These are phyloP conservation scores for Frankliniella intonsa DNA, from an alignment of 2,888 invertebrate genomes.

Conservation along the genomic window DNA sequence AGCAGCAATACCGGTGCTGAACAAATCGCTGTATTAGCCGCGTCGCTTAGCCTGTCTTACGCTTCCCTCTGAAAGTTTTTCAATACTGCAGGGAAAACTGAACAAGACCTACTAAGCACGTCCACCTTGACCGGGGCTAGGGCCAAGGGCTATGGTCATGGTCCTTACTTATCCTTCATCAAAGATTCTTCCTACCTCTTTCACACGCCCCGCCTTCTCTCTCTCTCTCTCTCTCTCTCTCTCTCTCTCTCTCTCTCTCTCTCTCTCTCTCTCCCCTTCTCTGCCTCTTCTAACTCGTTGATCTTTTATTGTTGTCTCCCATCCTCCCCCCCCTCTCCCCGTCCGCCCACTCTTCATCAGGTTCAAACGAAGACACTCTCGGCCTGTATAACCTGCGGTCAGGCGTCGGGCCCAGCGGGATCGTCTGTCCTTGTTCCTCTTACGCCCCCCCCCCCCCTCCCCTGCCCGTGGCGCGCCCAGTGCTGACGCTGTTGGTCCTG, in stretches of 20 bases:
- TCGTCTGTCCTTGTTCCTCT: background rate
- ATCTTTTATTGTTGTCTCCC: conserved; percentile 32
- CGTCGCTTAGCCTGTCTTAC: too few relatives aligned
- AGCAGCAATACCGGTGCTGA: too few relatives aligned
- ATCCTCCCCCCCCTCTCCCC: conserved; percentile 19
- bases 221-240: background rate
- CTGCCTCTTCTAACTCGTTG: conserved; percentile 30
- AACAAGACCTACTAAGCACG: too few relatives aligned
- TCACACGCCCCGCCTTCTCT: background rate
- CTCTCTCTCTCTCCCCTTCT: background rate
- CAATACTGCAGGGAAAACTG: too few relatives aligned
- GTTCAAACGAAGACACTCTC: background rate
- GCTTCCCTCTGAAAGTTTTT: too few relatives aligned
- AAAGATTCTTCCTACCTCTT: background rate
- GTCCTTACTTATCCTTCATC: too few relatives aligned
- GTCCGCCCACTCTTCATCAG: background rate
- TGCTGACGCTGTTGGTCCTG: too few relatives aligned
- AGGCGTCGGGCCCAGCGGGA: conserved; percentile 43
- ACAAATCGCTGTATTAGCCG: too few relatives aligned
- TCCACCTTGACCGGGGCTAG: background rate
- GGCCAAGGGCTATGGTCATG: background rate
- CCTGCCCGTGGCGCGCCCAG: too few relatives aligned
- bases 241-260: background rate
- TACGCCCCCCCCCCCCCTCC: too few relatives aligned
- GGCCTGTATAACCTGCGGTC: too few relatives aligned